Conservation (phyloP, 2,113 vertebrate genomes). For the Hippocampus mohnikei region DNA sequence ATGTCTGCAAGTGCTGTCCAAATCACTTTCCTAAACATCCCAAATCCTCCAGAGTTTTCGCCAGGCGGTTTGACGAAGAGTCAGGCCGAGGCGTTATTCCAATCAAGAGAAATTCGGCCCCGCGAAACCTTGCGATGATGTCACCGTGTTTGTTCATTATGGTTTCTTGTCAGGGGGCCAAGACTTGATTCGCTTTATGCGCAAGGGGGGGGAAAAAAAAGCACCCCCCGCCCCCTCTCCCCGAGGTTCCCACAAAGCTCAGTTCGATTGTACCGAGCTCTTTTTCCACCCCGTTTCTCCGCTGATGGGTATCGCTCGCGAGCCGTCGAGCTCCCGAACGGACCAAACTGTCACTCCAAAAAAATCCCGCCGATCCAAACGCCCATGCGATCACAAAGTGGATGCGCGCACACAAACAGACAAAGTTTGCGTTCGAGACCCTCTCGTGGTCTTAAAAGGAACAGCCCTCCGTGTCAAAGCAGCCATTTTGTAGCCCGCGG, state of each 20-base stretch:
- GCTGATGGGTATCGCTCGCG: constrained; percentile 57
- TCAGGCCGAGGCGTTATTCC: constrained; percentile 62
- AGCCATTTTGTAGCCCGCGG: neutral
- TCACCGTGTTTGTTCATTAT: constrained; percentile 70
- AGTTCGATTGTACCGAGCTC: constrained; percentile 35
- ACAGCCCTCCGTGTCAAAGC: neutral
- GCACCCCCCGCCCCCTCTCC: constrained; percentile 15
- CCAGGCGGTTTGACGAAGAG: constrained; percentile 41
- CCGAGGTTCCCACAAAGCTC: constrained; percentile 50
- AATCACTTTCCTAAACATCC: neutral
- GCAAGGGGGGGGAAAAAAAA: neutral
- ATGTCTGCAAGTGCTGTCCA: neutral
- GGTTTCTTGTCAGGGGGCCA: constrained; percentile 55
- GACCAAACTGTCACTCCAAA: constrained; percentile 24
- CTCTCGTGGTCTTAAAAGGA: neutral
- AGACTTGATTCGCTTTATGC: constrained; percentile 12
- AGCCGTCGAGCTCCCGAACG: constrained; percentile 51
- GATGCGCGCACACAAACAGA: neutral
- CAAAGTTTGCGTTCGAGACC: neutral
- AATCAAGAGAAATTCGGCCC: constrained; percentile 70
- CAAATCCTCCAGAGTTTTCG: constrained; percentile 18
- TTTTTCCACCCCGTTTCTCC: constrained; percentile 53
- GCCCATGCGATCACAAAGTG: neutral
- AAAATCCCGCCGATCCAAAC: neutral
- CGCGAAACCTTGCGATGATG: constrained; percentile 65